Conservation (phyloP, 1,140 invertebrate species). For the Zaprionus africanus region DNA sequence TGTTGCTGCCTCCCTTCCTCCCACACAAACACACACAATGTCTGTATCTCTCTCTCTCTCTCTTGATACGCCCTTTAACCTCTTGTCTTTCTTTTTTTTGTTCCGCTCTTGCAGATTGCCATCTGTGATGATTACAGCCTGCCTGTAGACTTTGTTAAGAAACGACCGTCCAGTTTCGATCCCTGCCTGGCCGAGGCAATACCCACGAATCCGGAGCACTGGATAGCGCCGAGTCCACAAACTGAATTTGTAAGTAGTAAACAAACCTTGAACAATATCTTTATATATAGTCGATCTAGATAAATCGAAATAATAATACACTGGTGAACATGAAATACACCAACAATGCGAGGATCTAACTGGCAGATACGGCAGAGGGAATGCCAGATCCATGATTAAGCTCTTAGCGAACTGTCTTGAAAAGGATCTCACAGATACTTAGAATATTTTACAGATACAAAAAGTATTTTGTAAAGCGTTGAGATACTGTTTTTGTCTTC, state of each 20-base stretch:
- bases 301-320: neutral
- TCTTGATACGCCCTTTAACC: neutral
- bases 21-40: neutral
- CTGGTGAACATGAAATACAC: no score
- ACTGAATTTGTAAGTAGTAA: constrained; percentile 86
- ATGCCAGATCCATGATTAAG: no score
- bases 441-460: no score
- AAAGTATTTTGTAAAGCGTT: no score
- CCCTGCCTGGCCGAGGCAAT: constrained; percentile 86
- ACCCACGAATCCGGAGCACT: constrained; percentile 85
- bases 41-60: neutral
- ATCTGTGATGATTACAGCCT: constrained; percentile 92
- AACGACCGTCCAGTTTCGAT: constrained; percentile 87
- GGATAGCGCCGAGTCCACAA: constrained; percentile 86
- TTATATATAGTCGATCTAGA: neutral
- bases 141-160: constrained; percentile 91
- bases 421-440: no score
- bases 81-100: neutral
- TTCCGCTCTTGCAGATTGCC: constrained; percentile 87
- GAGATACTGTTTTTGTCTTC: no score
- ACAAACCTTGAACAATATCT: neutral
- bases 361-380: no score
- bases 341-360: neutral
- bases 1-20: constrained; percentile 9
- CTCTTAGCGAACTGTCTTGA: no score